Base-by-base conservation (phyloP, 2,113 vertebrate species). In the Grantiella picta region DNA sequence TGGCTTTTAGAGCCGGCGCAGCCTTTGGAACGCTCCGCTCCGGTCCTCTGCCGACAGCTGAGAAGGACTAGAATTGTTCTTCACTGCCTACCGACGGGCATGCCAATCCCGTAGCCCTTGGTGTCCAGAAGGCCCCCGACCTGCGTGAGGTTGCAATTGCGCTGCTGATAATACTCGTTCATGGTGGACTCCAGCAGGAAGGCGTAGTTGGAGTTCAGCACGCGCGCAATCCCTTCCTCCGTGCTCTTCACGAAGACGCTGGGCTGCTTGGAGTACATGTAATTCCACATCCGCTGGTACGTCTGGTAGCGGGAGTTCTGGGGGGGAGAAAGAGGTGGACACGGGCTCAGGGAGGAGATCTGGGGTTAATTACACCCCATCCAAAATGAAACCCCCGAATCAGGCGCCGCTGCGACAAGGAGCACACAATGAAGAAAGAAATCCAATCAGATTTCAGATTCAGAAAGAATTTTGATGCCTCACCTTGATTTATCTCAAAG, bases 211-310 rank as follows among this genome's bases (percentile, higher is more conserved):
- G 99, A 99, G 94, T 99, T 99, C 95, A 99, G 98, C 94, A 99
- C 99, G 2, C 99, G 98, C 4, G 99, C 99, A 9, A 99, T 99
- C 35, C 99, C 99, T 86, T 99, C 99, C 97, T 99, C 99, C 1
- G 99, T 99, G 98, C 99, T 99, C 98, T 99, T 99, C 93, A 99
- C 99, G 27, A 99, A 99, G 92, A 99, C 99, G 3, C 99, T 99
- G 4, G 99, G 99, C 97, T 99, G 99, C 97, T 99, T 99, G 50
- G 99, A 99, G 96, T 99, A 98, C 99, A 99, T 99, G 98, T 99
- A 99, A 95, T 99, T 99, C 99, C 99, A 99, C 99, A 99, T 99
- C 54, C 99, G 98, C 95, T 99, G 99, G 97, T 99, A 99, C 5
- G 99, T 99, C 98, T 99, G 99, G 96, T 99, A 99, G 76, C 99